Conservation (phyloP, 2,888 invertebrate genomes). For the Leptothorax acervorum region DNA sequence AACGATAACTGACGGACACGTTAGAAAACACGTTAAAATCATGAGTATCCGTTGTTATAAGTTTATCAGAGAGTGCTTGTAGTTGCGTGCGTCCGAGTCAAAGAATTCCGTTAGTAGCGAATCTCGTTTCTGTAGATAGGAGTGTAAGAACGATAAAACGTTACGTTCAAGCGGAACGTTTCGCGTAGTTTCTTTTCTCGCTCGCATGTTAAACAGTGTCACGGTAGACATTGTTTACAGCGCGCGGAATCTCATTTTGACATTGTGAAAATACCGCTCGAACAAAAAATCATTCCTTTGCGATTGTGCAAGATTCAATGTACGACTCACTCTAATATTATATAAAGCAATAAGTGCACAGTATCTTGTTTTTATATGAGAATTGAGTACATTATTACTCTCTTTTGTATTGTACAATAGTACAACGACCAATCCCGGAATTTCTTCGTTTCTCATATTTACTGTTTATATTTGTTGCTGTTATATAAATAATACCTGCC, state of each 20-base stretch:
- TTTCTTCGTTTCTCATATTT: constrained; percentile 53
- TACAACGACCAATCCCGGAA: constrained; percentile 36
- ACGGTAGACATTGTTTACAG: not conserved
- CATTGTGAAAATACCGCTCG: not conserved
- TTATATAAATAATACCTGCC: constrained; percentile 19
- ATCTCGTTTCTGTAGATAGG: constrained; percentile 29
- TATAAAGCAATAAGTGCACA: constrained; percentile 48
- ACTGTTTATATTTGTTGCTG: constrained; percentile 39
- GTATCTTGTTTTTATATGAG: constrained; percentile 30
- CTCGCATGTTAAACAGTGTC: not conserved
- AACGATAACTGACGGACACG: constrained; percentile 10
- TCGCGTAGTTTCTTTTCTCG: not conserved
- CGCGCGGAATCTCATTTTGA: not conserved
- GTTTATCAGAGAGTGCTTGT: constrained; percentile 34
- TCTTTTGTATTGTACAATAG: not conserved
- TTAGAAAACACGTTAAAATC: constrained; percentile 12
- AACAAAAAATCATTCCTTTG: constrained; percentile 58
- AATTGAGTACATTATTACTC: constrained; percentile 23
- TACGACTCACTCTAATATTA: constrained; percentile 26
- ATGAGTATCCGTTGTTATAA: constrained; percentile 48
- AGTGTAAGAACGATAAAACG: not conserved
- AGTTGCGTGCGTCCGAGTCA: constrained; percentile 16
- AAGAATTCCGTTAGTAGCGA: constrained; percentile 37
- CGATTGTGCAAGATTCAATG: constrained; percentile 37
- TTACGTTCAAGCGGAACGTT: not conserved